Percentiles rank a stretch among this genome's conserved stretches.
These are phyloP conservation scores for Calephelis nemesis DNA, from an alignment of 1,140 invertebrate genomes.

Conservation along the genomic window DNA sequence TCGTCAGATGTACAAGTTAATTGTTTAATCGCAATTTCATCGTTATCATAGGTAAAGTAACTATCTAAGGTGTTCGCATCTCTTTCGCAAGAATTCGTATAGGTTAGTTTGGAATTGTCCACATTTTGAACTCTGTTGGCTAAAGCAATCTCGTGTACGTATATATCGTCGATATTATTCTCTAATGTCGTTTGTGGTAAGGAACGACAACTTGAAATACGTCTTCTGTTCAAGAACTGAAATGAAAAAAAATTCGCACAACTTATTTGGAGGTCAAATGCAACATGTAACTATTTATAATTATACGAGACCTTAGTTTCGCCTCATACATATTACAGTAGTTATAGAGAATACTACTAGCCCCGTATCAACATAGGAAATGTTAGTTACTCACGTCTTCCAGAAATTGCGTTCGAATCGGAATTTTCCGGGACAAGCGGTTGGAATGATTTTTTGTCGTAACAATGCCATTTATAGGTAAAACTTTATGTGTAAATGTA, in stretches of 20 bases:
- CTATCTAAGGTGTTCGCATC: slow-evolving; percentile 21
- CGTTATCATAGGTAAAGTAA: slow-evolving; percentile 19
- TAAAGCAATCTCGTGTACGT: slow-evolving; percentile 44
- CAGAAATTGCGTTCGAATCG: slow-evolving; percentile 66
- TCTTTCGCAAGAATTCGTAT: slow-evolving; percentile 29
- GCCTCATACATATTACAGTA: neutral
- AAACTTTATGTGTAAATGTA: slow-evolving; percentile 67
- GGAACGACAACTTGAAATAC: slow-evolving; percentile 62
- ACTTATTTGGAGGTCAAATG: slow-evolving; percentile 35
- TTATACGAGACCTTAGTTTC: neutral
- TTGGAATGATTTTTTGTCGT: slow-evolving; percentile 69
- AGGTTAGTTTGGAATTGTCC: slow-evolving; percentile 31
- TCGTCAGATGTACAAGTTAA: slow-evolving; percentile 63
- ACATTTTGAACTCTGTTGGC: slow-evolving; percentile 32
- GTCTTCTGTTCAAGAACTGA: slow-evolving; percentile 61
- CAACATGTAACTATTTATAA: slow-evolving; percentile 20
- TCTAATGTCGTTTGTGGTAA: slow-evolving; percentile 49
- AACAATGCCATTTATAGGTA: slow-evolving; percentile 73
- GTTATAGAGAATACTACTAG: slow-evolving; percentile 6
- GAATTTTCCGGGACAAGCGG: slow-evolving; percentile 68
- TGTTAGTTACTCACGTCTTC: slow-evolving; percentile 62
- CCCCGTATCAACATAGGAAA: neutral
- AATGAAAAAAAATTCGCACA: slow-evolving; percentile 33
- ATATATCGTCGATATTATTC: slow-evolving; percentile 50
- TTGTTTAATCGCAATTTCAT: slow-evolving; percentile 22